Percentiles rank a stretch among this genome's conserved stretches.
Evolutionary conservation across 2,113 vertebrate species (phyloP).

Genomic region (Opisthocomus hoazin): DNA sequence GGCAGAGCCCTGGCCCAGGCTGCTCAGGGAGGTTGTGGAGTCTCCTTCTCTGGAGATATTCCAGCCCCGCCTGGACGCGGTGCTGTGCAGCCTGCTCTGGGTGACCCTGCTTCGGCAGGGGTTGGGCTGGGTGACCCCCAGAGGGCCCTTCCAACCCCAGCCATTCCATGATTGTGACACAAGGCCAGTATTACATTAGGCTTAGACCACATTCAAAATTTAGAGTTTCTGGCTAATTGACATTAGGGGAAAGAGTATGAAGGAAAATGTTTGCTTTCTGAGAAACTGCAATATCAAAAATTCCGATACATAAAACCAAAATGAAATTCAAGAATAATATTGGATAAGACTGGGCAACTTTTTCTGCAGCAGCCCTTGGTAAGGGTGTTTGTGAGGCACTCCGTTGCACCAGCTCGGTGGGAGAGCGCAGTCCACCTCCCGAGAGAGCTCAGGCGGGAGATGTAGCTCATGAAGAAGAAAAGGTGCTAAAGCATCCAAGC

Average conservation of each 20-base stretch:
- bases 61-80: no score
- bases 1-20: no score
- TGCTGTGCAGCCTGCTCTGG: no score
- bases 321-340: background rate
- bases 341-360: background rate
- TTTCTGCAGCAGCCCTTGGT: background rate
- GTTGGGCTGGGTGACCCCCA: no score
- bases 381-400: background rate
- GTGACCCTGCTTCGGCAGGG: no score
- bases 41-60: no score
- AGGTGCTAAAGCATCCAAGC: background rate
- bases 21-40: no score
- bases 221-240: background rate
- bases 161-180: no score
- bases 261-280: background rate
- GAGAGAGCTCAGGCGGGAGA: background rate
- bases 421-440: background rate
- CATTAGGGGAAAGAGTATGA: background rate
- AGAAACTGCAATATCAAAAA: background rate
- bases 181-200: background rate
- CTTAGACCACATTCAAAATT: background rate
- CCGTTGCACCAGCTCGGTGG: rapidly evolving
- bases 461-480: background rate
- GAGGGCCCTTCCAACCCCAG: no score
- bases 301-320: background rate